These are phyloP conservation scores for Erebia palarica DNA, from an alignment of 2,888 invertebrate genomes.

Conservation along the genomic window DNA sequence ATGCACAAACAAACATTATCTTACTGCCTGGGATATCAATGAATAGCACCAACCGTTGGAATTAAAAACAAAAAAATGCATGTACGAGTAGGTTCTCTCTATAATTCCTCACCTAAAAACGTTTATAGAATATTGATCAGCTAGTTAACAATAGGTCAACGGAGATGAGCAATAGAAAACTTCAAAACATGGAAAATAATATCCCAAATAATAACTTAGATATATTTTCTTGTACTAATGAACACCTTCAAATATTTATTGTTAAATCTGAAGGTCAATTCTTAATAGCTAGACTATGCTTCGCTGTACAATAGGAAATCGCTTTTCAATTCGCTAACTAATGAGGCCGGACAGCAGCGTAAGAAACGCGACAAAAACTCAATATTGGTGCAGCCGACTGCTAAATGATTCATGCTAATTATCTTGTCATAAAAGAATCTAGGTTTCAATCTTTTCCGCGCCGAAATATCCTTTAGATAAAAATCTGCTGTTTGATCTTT, in stretches of 20 bases:
- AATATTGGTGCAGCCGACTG: constrained; percentile 55
- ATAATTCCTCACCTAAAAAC: too few species aligned
- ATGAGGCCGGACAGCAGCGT: constrained; percentile 63
- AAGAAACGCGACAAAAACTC: constrained; percentile 69
- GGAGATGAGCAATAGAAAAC: background rate
- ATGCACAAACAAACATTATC: background rate
- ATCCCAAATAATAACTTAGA: constrained; percentile 5
- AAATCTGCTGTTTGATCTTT: background rate
- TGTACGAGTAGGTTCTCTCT: too few species aligned
- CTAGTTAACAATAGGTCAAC: background rate
- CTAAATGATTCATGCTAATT: constrained; percentile 49
- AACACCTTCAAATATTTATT: constrained; percentile 3
- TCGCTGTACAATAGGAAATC: constrained; percentile 58
- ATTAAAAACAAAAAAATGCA: too few species aligned
- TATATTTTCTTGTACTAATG: constrained; percentile 9
- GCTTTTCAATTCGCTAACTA: constrained; percentile 56
- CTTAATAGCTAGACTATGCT: constrained; percentile 31
- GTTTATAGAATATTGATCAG: too few species aligned
- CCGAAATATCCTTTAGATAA: constrained; percentile 9
- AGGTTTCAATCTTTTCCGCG: constrained; percentile 44
- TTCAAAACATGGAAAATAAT: background rate
- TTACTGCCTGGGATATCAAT: too few species aligned
- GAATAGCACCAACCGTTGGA: too few species aligned
- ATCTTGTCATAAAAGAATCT: constrained; percentile 50
- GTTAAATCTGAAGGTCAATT: constrained; percentile 40